A percentile compares a stretch with the other conserved stretches of the same genome.
Evolutionary conservation across 2,888 invertebrate species (phyloP).

Genomic region (Sepioteuthis lessoniana): DNA sequence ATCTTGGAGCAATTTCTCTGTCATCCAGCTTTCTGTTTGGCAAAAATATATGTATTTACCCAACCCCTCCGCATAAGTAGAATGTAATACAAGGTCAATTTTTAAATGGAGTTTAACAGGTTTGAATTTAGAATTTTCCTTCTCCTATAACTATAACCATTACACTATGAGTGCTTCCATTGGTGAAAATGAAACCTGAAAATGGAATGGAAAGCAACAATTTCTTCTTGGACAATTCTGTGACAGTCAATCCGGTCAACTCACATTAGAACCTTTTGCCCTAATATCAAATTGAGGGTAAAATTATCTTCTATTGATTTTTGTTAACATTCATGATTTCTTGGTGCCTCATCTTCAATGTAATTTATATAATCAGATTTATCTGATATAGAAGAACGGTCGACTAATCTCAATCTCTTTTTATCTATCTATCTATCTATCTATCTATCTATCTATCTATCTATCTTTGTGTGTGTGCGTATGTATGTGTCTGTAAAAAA

Average conservation of each 20-base stretch:
- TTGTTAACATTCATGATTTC: background rate
- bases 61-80: no score
- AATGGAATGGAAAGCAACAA: background rate
- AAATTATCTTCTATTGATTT: background rate
- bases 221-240: no score
- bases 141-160: no score
- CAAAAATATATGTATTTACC: no score
- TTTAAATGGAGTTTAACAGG: no score
- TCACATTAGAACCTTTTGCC: background rate
- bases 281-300: background rate
- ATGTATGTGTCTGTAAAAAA: background rate
- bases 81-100: no score
- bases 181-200: background rate
- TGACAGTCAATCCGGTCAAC: constrained; percentile 5
- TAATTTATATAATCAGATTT: background rate
- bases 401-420: no score
- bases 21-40: background rate
- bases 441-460: no score
- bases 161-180: no score
- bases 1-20: background rate
- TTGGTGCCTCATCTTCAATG: background rate
- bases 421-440: no score
- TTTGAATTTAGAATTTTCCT: no score
- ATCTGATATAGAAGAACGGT: background rate
- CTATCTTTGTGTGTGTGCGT: background rate